These are phyloP conservation scores for Corythornis madagascariensis DNA, from an alignment of 2,113 vertebrate species.

Conservation along the genomic window DNA sequence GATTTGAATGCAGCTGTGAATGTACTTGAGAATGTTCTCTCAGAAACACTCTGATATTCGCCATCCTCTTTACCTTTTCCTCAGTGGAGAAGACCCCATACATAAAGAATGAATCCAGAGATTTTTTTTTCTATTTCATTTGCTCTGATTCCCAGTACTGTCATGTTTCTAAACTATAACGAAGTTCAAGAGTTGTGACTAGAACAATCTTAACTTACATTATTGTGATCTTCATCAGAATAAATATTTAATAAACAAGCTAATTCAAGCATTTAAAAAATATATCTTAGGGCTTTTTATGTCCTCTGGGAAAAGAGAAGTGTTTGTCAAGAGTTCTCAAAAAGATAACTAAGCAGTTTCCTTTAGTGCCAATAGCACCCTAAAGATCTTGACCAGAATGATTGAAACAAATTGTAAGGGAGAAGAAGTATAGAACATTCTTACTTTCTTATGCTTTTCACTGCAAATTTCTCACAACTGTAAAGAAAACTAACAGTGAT, in stretches of 20 bases:
- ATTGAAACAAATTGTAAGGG: not conserved
- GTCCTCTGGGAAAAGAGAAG: not conserved
- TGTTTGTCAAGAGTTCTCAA: not conserved
- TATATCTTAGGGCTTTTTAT: not conserved
- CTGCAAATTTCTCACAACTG: not conserved
- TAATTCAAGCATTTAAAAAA: not conserved
- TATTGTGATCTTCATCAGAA: not conserved
- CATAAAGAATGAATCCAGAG: not conserved
- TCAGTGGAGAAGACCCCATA: not conserved
- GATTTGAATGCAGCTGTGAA: not conserved
- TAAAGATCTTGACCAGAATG: not conserved
- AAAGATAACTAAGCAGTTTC: not conserved
- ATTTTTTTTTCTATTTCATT: not conserved
- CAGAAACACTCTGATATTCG: not conserved
- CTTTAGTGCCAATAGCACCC: not conserved
- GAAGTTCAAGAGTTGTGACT: not conserved
- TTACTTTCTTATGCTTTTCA: not conserved
- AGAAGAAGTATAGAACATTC: not conserved
- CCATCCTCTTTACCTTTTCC: not conserved
- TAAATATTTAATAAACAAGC: conserved; percentile 18
- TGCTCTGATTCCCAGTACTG: not conserved
- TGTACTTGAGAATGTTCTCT: not conserved
- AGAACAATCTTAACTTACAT: not conserved
- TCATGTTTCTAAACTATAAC: not conserved
- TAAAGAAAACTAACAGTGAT: not conserved